Evolutionary conservation across 1,140 invertebrate genomes (phyloP).

Genomic region (Lycorma delicatula): DNA sequence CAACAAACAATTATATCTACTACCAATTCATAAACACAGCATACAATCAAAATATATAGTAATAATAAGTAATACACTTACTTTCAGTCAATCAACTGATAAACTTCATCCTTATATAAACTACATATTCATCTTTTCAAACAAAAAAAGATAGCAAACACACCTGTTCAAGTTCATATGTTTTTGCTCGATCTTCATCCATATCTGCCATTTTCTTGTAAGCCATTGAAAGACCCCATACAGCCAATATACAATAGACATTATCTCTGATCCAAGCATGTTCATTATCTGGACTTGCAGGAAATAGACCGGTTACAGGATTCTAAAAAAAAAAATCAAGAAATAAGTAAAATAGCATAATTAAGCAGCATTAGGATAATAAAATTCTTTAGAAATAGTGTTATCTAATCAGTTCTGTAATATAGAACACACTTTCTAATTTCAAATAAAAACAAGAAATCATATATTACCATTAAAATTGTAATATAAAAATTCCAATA

Average conservation of each 20-base stretch:
- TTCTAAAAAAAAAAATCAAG: conserved; percentile 48
- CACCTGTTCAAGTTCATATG: conserved; percentile 92
- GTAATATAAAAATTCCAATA: neutral
- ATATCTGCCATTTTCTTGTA: conserved; percentile 98
- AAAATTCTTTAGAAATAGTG: neutral
- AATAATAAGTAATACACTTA: too few species aligned
- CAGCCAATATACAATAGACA: conserved; percentile 91
- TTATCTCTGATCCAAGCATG: conserved; percentile 99
- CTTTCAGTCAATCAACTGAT: too few species aligned
- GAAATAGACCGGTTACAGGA: conserved; percentile 88
- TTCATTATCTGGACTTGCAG: conserved; percentile 71
- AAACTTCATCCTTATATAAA: too few species aligned
- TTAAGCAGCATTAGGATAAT: neutral
- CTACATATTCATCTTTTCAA: too few species aligned
- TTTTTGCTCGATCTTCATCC: conserved; percentile 96
- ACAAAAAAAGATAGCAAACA: conserved; percentile 4
- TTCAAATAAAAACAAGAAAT: neutral
- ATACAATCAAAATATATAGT: too few species aligned
- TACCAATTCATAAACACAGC: too few species aligned
- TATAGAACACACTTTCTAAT: neutral
- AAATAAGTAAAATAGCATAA: neutral
- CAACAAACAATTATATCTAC: too few species aligned
- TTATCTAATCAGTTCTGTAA: neutral
- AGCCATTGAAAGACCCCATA: conserved; percentile 97
- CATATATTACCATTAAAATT: neutral